Percentiles rank a stretch among this genome's conserved stretches.
phyloP scores from a whole-genome alignment of 2,888 invertebrate species.

The Drosophila setosimentum region DNA sequence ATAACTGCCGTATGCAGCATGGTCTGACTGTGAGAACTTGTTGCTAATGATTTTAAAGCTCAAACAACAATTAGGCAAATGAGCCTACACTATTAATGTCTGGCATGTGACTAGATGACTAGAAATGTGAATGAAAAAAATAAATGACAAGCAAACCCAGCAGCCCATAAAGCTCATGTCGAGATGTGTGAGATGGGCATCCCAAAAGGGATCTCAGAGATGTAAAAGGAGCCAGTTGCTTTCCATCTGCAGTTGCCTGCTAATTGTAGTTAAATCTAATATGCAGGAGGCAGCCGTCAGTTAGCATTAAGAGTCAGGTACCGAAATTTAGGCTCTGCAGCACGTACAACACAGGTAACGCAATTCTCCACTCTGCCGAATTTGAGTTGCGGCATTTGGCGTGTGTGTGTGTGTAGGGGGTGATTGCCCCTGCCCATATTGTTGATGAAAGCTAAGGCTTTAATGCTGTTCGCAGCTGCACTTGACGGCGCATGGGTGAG shows the following conservation, averaged over 20 bases:
- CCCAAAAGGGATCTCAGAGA: slow-evolving; percentile 5
- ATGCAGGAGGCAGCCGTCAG: slow-evolving; percentile 41
- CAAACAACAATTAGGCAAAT: slow-evolving; percentile 13
- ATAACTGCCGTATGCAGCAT: slow-evolving; percentile 19
- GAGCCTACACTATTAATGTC: too few species aligned
- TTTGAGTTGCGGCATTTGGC: background rate
- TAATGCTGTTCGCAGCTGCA: slow-evolving; percentile 42
- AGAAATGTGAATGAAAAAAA: background rate
- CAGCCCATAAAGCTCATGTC: background rate
- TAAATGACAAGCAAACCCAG: background rate
- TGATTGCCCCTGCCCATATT: slow-evolving; percentile 32
- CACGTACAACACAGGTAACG: slow-evolving; percentile 31
- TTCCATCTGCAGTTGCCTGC: slow-evolving; percentile 35
- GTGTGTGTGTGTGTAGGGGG: background rate
- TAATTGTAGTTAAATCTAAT: slow-evolving; percentile 60
- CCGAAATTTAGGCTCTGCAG: slow-evolving; percentile 23
- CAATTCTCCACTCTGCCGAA: slow-evolving; percentile 1
- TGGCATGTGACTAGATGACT: slow-evolving; percentile 12
- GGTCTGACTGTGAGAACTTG: slow-evolving; percentile 10
- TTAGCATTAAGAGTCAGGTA: background rate
- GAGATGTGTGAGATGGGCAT: slow-evolving; percentile 9
- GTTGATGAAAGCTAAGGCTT: slow-evolving; percentile 8
- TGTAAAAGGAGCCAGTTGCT: slow-evolving; percentile 19
- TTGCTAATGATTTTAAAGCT: slow-evolving; percentile 16
- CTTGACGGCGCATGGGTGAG: slow-evolving; percentile 52